Base-by-base conservation (phyloP, 1,140 invertebrate genomes). In the Pseudomyrmex pallidus region DNA sequence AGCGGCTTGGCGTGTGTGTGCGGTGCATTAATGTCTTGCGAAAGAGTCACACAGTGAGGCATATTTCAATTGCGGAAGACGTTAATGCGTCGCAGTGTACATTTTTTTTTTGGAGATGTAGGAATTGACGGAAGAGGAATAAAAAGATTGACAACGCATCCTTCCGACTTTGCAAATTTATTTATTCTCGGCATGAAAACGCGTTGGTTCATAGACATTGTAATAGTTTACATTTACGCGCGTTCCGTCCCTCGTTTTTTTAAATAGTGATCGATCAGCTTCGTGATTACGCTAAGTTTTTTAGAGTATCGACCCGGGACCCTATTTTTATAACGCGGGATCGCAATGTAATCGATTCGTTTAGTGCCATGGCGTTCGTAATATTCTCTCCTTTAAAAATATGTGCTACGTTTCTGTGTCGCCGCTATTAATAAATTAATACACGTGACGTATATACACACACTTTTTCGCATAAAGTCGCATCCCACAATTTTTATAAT, bases 131-230 rank as follows among this genome's bases (percentile, higher is more conserved):
- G 35, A 35, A 35, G 2, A 17, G 64, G 20, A 25, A 50, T 61
- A 76, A 76, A 74, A 44, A 84, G 35, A 20, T 66, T n/a, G n/a
- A 74, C 7, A 70, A 78, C 64, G 10, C 76, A 80, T 72, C n/a
- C 66, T 44, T 86, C 67, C 80, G 87, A 88, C 84, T 89, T 35
- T 89, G 87, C 87, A 89, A 89, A 89, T 89, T 89, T 89, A 89
- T 89, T 89, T 88, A 74, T 88, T 88, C 72, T 89, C 84, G 87
- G 74, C 87, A 88, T 89, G 87, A 88, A 89, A 89, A 89, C 88
- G 84, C 78, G 82, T 88, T 89, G 87, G 87, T 88, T 89, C 84
- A 88, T 88, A 89, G 82, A 88, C 84, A 89, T 83, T 70, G 63
- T 89, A 89, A 77, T 88, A 68, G 50, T 85, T 72, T 87, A 88